phyloP scores from a whole-genome alignment of 2,888 invertebrate genomes.

The Drosophila falleni region DNA sequence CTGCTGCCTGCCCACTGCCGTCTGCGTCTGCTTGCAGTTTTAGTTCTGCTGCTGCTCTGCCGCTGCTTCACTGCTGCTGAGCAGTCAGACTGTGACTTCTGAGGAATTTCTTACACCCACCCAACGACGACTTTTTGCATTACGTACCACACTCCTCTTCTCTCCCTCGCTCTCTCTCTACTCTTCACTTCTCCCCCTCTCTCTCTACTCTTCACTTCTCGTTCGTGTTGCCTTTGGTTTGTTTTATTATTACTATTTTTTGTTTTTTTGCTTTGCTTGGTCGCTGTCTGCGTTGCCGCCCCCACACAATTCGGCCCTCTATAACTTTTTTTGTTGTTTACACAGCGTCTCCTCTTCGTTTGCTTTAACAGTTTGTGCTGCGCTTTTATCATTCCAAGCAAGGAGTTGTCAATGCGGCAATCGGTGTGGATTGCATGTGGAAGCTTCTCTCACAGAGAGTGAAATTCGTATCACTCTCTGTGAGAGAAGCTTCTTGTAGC shows the following conservation, averaged over 20 bases:
- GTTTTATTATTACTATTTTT: constrained; percentile 5
- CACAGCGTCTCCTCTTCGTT: constrained; percentile 57
- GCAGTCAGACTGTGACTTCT: constrained; percentile 51
- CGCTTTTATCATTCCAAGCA: constrained; percentile 51
- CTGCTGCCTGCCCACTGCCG: constrained; percentile 39
- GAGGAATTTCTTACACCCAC: constrained; percentile 78
- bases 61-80: constrained; percentile 18
- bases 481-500: no score
- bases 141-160: constrained; percentile 17
- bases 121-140: constrained; percentile 67
- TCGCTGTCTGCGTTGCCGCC: constrained; percentile 63
- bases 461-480: background rate
- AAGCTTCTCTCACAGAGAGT: background rate
- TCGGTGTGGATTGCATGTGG: constrained; percentile 14
- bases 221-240: constrained; percentile 21
- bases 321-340: constrained; percentile 49
- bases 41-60: constrained; percentile 17
- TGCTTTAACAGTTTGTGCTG: constrained; percentile 52
- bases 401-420: constrained; percentile 58
- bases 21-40: constrained; percentile 43
- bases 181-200: constrained; percentile 3
- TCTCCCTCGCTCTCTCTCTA: constrained; percentile 2
- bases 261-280: constrained; percentile 33
- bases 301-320: constrained; percentile 69
- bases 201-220: constrained; percentile 6